A percentile compares a stretch with the other conserved stretches of the same genome.
Conservation (phyloP, 2,113 vertebrate genomes). For the Mustela lutreola region DNA sequence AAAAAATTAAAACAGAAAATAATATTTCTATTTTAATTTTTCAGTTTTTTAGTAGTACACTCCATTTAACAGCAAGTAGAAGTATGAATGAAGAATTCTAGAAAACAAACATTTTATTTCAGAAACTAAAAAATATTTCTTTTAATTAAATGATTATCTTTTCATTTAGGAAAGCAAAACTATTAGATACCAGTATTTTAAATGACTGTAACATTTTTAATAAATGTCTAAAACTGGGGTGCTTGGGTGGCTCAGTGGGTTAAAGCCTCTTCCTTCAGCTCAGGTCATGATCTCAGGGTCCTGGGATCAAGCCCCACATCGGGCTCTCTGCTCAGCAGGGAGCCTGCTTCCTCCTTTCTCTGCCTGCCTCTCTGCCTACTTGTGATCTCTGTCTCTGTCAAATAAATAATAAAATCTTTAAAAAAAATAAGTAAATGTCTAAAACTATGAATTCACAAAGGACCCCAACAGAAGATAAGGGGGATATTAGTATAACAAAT, state of each 20-base stretch:
- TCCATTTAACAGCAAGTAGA: background rate
- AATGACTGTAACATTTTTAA: background rate
- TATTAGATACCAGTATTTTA: background rate
- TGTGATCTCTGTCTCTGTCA: too few relatives aligned
- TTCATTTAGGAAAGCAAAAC: background rate
- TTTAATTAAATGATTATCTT: background rate
- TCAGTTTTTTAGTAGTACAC: background rate
- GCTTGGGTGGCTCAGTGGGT: too few relatives aligned
- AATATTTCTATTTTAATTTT: background rate
- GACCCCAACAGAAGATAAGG: background rate
- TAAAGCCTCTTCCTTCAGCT: too few relatives aligned
- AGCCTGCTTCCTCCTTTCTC: too few relatives aligned
- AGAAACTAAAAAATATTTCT: slow-evolving; percentile 31
- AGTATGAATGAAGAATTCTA: background rate
- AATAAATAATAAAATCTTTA: background rate
- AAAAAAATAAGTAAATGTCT: background rate
- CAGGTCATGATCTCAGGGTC: too few relatives aligned
- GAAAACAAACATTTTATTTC: slow-evolving; percentile 27
- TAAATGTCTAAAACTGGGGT: too few relatives aligned
- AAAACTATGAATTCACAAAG: slow-evolving; percentile 20
- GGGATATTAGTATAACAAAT: background rate
- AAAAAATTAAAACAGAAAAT: slow-evolving; percentile 8
- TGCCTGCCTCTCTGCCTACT: too few relatives aligned
- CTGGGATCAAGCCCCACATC: too few relatives aligned
- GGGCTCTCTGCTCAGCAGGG: too few relatives aligned